Evolutionary conservation across 2,113 vertebrate genomes (phyloP), one percentile per base, ranked within the genome.

Genomic region (Vulpes vulpes): DNA sequence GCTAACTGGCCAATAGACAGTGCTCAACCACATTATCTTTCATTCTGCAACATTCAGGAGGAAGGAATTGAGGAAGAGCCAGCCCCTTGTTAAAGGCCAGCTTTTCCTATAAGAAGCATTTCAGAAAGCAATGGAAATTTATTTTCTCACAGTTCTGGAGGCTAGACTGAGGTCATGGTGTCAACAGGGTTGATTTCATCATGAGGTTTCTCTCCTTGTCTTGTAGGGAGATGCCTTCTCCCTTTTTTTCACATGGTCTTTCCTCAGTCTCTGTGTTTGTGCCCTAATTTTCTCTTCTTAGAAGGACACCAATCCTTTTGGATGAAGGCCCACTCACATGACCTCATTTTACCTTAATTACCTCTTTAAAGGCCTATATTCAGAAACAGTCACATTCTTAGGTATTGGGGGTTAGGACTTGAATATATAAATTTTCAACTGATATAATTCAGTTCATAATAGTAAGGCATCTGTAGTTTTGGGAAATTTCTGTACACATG

Each of bases 61-160:
- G 43, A 53, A 95, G 35, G 22, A 90, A 74, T 23, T 53, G 84
- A 92, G n/a, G n/a, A 69, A 83, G 23, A 93, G 3, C 4, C 22
- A 91, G 64, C 16, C 17, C 11, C 83, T 96, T 83, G 22, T 83
- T 53, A 96, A 82, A 38, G 64, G 8, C 32, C 76, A 96, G 10
- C 10, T 16, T 91, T 74, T 60, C 35, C 23, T 27, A 25, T 11
- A 23, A 23, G 73, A 89, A 55, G 3, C 4, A 67, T 71, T 89
- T 83, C 11, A 59, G 23, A 30, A 73, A 59, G n/a, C 23, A 74
- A 20, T 12, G 57, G 12, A 69, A 57, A 76, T 80, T 27, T 23
- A 53, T 60, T 94, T 94, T 49, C 35, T 62, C 79, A 79, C 4
- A 62, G 53, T 27, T 76, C 60, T 78, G 15, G n/a, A 83, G 43